These are phyloP conservation scores for Bombus confusus DNA, from an alignment of 1,140 invertebrate genomes.

Conservation along the genomic window DNA sequence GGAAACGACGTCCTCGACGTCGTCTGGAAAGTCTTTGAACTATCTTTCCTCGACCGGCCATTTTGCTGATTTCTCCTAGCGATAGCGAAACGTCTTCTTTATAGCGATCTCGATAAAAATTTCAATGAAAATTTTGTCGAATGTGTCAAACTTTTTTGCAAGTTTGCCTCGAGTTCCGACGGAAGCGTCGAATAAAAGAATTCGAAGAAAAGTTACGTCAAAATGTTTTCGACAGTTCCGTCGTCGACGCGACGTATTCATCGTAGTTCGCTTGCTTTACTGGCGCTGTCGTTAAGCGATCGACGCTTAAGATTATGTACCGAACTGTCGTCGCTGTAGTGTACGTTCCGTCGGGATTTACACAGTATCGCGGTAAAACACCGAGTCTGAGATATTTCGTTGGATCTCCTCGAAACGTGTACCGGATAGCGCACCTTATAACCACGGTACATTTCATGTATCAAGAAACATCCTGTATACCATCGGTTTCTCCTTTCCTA, in stretches of 20 bases:
- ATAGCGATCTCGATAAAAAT: not conserved
- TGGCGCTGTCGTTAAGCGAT: not conserved
- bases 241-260: conserved; percentile 14
- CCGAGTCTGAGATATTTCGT: conserved; percentile 64
- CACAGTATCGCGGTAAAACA: conserved; percentile 31
- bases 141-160: conserved; percentile 10
- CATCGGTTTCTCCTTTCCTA: not conserved
- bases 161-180: not conserved
- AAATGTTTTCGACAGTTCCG: not conserved
- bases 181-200: not conserved
- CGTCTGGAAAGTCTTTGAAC: conserved; percentile 5
- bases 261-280: too few species aligned
- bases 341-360: conserved; percentile 49
- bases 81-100: not conserved
- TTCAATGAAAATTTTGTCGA: not conserved
- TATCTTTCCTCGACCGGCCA: not conserved
- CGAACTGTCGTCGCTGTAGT: not conserved
- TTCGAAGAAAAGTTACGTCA: not conserved
- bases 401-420: conserved; percentile 1
- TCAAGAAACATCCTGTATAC: not conserved
- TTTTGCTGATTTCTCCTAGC: not conserved
- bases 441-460: not conserved
- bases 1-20: conserved; percentile 23
- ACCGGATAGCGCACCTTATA: too few species aligned
- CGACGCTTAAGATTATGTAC: not conserved